A percentile compares a stretch with the other conserved stretches of the same genome.
These are phyloP conservation scores for Magallana ariakensis DNA, from an alignment of 1,140 invertebrate genomes.

Conservation along the genomic window DNA sequence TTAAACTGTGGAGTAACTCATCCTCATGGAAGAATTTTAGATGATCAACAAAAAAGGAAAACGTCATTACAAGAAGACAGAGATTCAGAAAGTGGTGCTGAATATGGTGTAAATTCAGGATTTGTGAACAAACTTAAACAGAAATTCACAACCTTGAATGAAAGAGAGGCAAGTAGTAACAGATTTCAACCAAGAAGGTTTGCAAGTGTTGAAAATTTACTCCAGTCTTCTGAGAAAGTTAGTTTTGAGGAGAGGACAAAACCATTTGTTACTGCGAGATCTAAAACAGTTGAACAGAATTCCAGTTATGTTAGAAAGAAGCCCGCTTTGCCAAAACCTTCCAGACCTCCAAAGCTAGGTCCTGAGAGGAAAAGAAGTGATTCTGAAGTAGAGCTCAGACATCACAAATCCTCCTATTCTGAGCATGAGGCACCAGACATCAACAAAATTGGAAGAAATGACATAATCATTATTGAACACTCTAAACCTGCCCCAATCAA, in stretches of 20 bases:
- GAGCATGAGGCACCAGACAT: slow-evolving; percentile 67
- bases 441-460: slow-evolving; percentile 66
- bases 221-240: slow-evolving; percentile 48
- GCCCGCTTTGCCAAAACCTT: slow-evolving; percentile 35
- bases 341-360: slow-evolving; percentile 35
- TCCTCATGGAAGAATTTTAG: slow-evolving; percentile 49
- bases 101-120: slow-evolving; percentile 74
- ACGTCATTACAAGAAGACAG: background rate
- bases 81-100: slow-evolving; percentile 52
- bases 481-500: slow-evolving; percentile 34
- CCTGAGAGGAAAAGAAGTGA: slow-evolving; percentile 32
- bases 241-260: slow-evolving; percentile 1
- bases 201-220: slow-evolving; percentile 74
- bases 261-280: background rate
- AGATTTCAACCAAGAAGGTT: slow-evolving; percentile 62
- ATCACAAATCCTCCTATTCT: slow-evolving; percentile 42
- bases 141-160: slow-evolving; percentile 71
- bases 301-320: slow-evolving; percentile 23
- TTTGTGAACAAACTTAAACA: slow-evolving; percentile 76
- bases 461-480: slow-evolving; percentile 74
- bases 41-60: slow-evolving; percentile 32
- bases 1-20: slow-evolving; percentile 44
- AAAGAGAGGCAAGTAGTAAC: slow-evolving; percentile 56
- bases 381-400: background rate
- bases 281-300: slow-evolving; percentile 3